Evolutionary conservation across 2,888 invertebrate species (phyloP).

Genomic region (Ernsta delagoae): DNA sequence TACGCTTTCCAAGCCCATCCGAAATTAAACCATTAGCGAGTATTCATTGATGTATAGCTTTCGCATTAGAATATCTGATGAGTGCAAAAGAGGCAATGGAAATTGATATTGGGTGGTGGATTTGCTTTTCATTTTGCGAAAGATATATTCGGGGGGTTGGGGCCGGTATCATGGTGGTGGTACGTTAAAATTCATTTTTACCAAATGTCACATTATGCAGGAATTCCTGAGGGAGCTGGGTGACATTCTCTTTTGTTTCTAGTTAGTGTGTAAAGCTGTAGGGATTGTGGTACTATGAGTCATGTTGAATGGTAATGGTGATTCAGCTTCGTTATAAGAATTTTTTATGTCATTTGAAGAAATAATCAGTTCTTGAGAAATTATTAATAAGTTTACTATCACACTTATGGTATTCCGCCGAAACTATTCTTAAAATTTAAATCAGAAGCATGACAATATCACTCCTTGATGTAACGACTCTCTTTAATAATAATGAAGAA

Average conservation of each 20-base stretch:
- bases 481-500: no score
- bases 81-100: conserved; percentile 31
- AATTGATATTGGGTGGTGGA: conserved; percentile 7
- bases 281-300: conserved; percentile 33
- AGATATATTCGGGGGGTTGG: not conserved
- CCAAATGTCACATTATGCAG: conserved; percentile 57
- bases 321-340: not conserved
- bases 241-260: conserved; percentile 42
- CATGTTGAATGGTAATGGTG: conserved; percentile 8
- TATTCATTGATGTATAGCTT: conserved; percentile 26
- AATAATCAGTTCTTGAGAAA: no score
- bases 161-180: conserved; percentile 37
- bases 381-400: no score
- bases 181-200: conserved; percentile 62
- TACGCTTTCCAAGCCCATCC: conserved; percentile 36
- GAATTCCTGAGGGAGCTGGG: conserved; percentile 47
- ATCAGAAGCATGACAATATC: no score
- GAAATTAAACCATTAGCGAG: conserved; percentile 32
- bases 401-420: no score
- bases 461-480: no score
- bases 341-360: no score
- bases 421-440: no score
- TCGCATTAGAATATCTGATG: conserved; percentile 38
- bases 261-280: conserved; percentile 17
- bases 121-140: conserved; percentile 19